A percentile compares a stretch with the other conserved stretches of the same genome.
Evolutionary conservation across 2,797 vertebrate genomes (phyloP).

Genomic region (Psittacula derbiana): DNA sequence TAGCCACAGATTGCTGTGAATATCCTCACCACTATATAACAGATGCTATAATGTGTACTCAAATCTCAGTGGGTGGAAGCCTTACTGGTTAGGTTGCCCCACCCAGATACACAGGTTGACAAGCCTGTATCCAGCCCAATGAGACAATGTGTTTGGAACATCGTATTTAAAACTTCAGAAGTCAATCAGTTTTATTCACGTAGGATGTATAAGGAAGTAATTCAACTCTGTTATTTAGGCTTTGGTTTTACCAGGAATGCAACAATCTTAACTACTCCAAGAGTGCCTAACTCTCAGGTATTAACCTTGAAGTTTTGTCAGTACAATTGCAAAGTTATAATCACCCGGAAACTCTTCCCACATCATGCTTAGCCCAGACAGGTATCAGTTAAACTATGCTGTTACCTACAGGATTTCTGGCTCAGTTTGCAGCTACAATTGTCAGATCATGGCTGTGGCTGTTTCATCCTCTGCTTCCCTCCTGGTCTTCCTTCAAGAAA

Average conservation of each 20-base stretch:
- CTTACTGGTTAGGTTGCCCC: not conserved
- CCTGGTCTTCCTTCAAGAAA: not conserved
- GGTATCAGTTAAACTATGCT: rapidly evolving
- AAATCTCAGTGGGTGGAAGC: not conserved
- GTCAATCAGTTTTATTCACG: not conserved
- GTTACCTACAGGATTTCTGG: not conserved
- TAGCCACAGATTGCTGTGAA: not conserved
- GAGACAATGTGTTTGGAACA: not conserved
- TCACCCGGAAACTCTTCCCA: not conserved
- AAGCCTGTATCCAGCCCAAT: not conserved
- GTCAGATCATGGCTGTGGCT: not conserved
- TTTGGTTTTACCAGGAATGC: not conserved
- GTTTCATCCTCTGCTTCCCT: not conserved
- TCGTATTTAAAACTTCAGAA: not conserved
- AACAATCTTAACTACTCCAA: not conserved
- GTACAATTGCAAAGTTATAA: not conserved
- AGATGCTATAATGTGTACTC: not conserved
- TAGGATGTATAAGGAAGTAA: not conserved
- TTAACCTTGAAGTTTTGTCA: not conserved
- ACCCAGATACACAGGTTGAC: not conserved
- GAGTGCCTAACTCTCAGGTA: not conserved
- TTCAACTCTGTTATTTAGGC: not conserved
- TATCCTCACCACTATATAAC: not conserved
- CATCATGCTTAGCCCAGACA: not conserved
- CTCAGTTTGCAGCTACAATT: not conserved